phyloP scores from a whole-genome alignment of 2,113 vertebrate genomes.

The Brachyhypopomus occidentalis region DNA sequence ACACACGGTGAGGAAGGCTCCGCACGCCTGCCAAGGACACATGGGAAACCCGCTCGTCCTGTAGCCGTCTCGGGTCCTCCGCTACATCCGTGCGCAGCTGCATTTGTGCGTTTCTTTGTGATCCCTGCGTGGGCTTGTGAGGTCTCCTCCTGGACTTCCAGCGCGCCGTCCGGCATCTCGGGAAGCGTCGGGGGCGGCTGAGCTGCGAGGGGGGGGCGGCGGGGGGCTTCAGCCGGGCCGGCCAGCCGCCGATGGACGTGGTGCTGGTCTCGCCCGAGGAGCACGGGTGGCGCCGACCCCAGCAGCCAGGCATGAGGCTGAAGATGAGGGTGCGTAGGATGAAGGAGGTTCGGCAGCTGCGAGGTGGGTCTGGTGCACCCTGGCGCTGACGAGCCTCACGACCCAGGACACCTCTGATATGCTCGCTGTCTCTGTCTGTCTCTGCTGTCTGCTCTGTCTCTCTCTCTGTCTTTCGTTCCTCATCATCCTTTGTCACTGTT shows the following conservation, averaged over 20 bases:
- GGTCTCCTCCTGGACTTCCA: neutral
- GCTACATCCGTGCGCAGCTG: conserved; percentile 44
- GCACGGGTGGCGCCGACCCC: conserved; percentile 83
- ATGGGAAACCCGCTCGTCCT: conserved; percentile 28
- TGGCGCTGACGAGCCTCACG: neutral
- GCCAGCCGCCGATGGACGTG: conserved; percentile 78
- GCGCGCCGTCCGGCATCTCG: too few relatives aligned
- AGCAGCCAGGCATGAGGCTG: conserved; percentile 85
- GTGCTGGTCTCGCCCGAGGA: conserved; percentile 80
- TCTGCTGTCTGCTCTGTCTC: neutral
- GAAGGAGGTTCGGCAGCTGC: conserved; percentile 84
- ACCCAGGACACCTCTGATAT: neutral
- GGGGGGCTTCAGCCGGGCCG: conserved; percentile 52
- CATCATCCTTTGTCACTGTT: conserved; percentile 3
- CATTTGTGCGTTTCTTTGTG: conserved; percentile 10
- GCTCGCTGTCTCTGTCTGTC: too few relatives aligned
- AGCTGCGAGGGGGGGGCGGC: neutral
- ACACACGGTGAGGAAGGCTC: conserved; percentile 59
- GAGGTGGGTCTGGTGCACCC: conserved; percentile 77
- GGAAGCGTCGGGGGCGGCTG: neutral
- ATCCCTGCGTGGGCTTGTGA: neutral
- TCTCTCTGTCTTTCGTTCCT: neutral
- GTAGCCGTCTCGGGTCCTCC: conserved; percentile 3
- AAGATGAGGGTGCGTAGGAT: conserved; percentile 90
- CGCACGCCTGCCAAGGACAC: too few relatives aligned